Percentiles rank a stretch among this genome's conserved stretches.
Conservation (phyloP, 2,888 invertebrate genomes). For the Xanthia icteritia region DNA sequence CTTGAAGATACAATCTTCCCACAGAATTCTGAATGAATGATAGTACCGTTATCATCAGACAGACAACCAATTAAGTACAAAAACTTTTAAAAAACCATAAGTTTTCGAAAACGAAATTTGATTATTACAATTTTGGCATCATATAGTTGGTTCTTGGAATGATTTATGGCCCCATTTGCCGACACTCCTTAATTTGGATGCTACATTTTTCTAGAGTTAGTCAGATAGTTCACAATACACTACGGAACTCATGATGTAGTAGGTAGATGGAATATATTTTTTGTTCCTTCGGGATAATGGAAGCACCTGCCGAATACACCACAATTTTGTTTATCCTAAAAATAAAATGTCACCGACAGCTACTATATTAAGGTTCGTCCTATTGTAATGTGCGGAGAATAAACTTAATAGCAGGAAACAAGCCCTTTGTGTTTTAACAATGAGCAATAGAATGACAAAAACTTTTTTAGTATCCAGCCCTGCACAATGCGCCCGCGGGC, state of each 20-base stretch:
- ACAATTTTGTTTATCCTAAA: conserved; percentile 39
- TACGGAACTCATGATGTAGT: neutral
- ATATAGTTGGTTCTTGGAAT: neutral
- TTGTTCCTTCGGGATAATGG: neutral
- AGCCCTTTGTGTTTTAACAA: conserved; percentile 86
- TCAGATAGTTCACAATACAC: conserved; percentile 4
- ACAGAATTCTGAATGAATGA: conserved; percentile 18
- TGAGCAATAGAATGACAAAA: conserved; percentile 86
- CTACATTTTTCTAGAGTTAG: conserved; percentile 20
- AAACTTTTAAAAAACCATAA: neutral
- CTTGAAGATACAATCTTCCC: conserved; percentile 34
- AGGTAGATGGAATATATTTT: neutral
- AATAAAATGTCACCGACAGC: conserved; percentile 51
- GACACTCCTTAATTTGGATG: conserved; percentile 10
- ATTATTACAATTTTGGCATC: conserved; percentile 8
- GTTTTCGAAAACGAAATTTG: conserved; percentile 21
- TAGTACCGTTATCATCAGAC: conserved; percentile 33
- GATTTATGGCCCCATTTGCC: conserved; percentile 10
- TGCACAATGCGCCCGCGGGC: conserved; percentile 84
- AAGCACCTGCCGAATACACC: neutral
- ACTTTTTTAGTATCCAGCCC: conserved; percentile 81
- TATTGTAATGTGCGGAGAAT: conserved; percentile 74
- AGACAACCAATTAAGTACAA: conserved; percentile 18
- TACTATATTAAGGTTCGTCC: conserved; percentile 41
- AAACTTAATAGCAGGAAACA: conserved; percentile 84